Conservation (phyloP, 37 sponge, comb jelly and placozoan species). For the Geodia barretti region DNA sequence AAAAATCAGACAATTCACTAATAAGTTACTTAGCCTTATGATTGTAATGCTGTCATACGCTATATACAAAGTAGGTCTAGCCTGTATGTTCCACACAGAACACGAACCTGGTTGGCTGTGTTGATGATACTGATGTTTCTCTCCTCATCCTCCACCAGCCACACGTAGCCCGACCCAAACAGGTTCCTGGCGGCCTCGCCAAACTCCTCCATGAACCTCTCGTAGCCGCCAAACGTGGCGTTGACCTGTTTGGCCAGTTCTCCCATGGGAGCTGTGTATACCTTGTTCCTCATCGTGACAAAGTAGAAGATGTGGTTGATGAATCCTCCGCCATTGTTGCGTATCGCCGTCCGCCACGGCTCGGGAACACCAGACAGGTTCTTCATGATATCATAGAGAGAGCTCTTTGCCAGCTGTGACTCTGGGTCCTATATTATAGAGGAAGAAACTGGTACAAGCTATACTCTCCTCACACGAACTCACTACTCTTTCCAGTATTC, state of each 20-base stretch:
- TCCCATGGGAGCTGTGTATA: slow-evolving; percentile 24
- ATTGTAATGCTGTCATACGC: too few species aligned
- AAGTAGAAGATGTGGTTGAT: slow-evolving; percentile 85
- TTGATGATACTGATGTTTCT: slow-evolving; percentile 34
- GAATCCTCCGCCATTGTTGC: slow-evolving; percentile 81
- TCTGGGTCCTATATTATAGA: background rate
- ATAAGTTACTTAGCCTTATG: too few species aligned
- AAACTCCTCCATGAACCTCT: slow-evolving; percentile 54
- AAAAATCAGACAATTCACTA: too few species aligned
- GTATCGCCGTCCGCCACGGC: slow-evolving; percentile 47
- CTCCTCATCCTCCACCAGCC: slow-evolving; percentile 47
- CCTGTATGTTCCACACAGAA: too few species aligned
- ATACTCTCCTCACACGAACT: too few species aligned
- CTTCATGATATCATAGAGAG: slow-evolving; percentile 59
- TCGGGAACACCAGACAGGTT: slow-evolving; percentile 55
- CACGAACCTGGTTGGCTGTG: slow-evolving; percentile 65
- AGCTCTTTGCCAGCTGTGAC: slow-evolving; percentile 26
- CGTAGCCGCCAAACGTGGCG: slow-evolving; percentile 50
- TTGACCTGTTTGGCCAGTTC: slow-evolving; percentile 43
- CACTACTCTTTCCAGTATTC: too few species aligned
- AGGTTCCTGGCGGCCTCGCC: slow-evolving; percentile 33
- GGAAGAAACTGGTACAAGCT: too few species aligned
- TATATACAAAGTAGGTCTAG: too few species aligned
- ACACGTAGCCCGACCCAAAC: slow-evolving; percentile 89
- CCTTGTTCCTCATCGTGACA: slow-evolving; percentile 61